Evolutionary conservation across 2,797 vertebrate genomes (phyloP), one percentile per base, ranked within the genome.

Genomic region (Lepilemur septentrionalis): DNA sequence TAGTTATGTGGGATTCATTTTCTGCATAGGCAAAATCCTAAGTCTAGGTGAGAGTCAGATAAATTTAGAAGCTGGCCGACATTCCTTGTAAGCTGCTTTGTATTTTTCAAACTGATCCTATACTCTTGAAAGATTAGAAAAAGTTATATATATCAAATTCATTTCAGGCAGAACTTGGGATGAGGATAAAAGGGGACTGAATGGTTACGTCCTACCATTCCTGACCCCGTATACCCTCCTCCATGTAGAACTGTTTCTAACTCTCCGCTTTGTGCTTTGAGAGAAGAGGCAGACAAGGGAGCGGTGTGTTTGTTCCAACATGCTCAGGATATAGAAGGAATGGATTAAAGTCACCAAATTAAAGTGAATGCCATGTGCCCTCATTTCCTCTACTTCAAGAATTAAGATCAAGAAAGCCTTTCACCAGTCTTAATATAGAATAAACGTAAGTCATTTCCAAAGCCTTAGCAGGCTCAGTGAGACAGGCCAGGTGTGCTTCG

Each of bases 51-150:
- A 95, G 69, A 92, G 75, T 79, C 82, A 76, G 91, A 92, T 82
- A 91, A 57, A 86, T 95, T 94, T 95, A 95, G 96, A 97, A 92
- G 38, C 70, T 50, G 76, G 63, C 55, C 85, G 48, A 94, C 83
- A 82, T 90, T 88, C 89, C 67, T 88, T n/a, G 46, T 55, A 72
- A 75, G 14, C 50, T 89, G n/a, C 88, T 92, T 89, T 82, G 23
- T 89, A 30, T 75, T 94, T 93, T 93, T 88, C 35, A 67, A 69
- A 87, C n/a, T 35, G 67, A 7, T 67, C 28, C 41, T 23, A 59
- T 95, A 46, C 65, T 89, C 81, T 80, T 95, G 38, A 55, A 89
- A 92, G 87, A 91, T 55, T 46, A 70, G 52, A 46, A 80, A 38
- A 89, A 84, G 55, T 83, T 86, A 0, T 52, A 61, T 61, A 7